These are phyloP conservation scores for Ephydatia muelleri DNA, from an alignment of 37 sponge, comb jelly and placozoan genomes.

Conservation along the genomic window DNA sequence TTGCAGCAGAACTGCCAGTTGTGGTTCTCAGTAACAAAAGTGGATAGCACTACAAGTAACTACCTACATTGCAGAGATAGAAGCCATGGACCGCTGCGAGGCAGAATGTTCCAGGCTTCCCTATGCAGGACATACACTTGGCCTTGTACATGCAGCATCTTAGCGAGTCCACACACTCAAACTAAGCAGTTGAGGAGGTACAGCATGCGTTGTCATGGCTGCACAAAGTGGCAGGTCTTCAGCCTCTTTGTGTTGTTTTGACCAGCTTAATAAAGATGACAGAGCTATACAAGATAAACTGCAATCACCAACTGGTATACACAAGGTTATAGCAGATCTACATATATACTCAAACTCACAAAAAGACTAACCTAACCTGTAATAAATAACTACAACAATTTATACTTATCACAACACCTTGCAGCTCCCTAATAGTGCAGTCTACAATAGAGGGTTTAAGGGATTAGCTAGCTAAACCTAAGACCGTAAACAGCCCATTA, in stretches of 20 bases:
- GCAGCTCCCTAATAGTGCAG: not conserved
- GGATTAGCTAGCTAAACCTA: not conserved
- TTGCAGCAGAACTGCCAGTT: conserved; percentile 10
- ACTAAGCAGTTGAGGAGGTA: conserved; percentile 15
- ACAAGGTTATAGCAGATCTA: too few species aligned
- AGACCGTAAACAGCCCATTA: not conserved
- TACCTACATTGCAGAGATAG: conserved; percentile 34
- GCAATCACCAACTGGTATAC: too few species aligned
- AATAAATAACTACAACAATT: too few species aligned
- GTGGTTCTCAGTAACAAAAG: conserved; percentile 11
- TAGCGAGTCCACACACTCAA: conserved; percentile 7
- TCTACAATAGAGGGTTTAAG: not conserved
- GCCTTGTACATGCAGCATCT: conserved; percentile 28
- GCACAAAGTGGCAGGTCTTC: not conserved
- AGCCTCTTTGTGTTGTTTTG: too few species aligned
- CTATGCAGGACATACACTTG: not conserved
- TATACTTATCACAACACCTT: too few species aligned
- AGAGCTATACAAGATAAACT: too few species aligned
- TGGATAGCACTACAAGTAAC: conserved; percentile 24
- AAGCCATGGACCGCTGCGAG: conserved; percentile 20
- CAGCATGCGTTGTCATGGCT: conserved; percentile 12
- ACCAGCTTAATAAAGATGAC: too few species aligned
- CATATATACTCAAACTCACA: too few species aligned
- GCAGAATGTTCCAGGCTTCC: not conserved
- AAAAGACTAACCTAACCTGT: too few species aligned